Conservation (phyloP, 2,113 vertebrate species). For the Marcusenius ussheri region DNA sequence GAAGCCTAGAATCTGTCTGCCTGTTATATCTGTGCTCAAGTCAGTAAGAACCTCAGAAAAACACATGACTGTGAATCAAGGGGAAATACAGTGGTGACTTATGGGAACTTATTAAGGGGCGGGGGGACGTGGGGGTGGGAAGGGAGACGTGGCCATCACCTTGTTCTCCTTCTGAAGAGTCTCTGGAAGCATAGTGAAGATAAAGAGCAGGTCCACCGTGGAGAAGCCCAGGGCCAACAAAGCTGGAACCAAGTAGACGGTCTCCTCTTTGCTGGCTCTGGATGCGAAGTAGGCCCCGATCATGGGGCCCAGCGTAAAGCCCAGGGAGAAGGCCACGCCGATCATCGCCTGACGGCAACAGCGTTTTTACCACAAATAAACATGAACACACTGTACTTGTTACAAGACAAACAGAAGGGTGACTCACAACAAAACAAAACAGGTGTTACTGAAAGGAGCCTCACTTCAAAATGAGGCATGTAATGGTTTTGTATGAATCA, state of each 20-base stretch:
- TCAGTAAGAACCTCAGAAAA: not conserved
- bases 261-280: slow-evolving; percentile 50
- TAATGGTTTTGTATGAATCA: not conserved
- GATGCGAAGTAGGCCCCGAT: slow-evolving; percentile 81
- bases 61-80: not conserved
- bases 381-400: not conserved
- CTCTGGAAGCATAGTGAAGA: slow-evolving; percentile 81
- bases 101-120: not conserved
- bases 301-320: slow-evolving; percentile 88
- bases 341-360: slow-evolving; percentile 75
- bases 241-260: slow-evolving; percentile 70
- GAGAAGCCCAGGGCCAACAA: slow-evolving; percentile 73
- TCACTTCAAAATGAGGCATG: not conserved
- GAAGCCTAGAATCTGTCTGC: not conserved
- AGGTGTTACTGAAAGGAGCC: not conserved
- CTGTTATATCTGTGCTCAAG: not conserved
- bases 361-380: not conserved
- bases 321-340: slow-evolving; percentile 87
- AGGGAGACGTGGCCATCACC: slow-evolving; percentile 50
- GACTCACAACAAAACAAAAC: not conserved
- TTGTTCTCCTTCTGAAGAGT: slow-evolving; percentile 71
- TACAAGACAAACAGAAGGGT: not conserved
- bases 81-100: not conserved
- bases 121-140: not conserved
- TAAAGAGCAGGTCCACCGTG: slow-evolving; percentile 69